These are phyloP conservation scores for Thyatira batis DNA, from an alignment of 2,888 invertebrate genomes.

Conservation along the genomic window DNA sequence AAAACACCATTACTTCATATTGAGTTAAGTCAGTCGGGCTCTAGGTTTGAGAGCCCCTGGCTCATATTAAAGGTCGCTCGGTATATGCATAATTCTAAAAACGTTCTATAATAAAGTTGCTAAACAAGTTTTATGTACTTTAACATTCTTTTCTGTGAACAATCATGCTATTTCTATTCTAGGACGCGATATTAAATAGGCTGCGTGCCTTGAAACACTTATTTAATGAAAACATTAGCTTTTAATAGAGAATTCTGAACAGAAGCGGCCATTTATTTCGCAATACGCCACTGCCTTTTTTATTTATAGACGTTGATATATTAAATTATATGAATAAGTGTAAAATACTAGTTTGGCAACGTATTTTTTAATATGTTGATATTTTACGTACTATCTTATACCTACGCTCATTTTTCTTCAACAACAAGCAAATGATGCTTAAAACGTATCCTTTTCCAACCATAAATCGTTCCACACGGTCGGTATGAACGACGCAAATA, in stretches of 20 bases:
- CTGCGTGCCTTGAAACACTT: constrained; percentile 20
- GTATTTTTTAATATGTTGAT: neutral
- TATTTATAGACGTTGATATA: neutral
- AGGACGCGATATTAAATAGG: constrained; percentile 14
- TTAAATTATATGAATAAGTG: neutral
- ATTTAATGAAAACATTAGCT: constrained; percentile 7
- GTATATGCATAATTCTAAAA: neutral
- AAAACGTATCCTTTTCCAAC: neutral
- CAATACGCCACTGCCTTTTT: neutral
- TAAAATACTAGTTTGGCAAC: neutral
- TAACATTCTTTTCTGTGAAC: neutral
- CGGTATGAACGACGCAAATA: neutral
- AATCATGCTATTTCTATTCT: constrained; percentile 16
- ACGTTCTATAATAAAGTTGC: neutral
- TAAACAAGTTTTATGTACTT: neutral
- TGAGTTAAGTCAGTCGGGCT: no score
- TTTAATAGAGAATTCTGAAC: neutral
- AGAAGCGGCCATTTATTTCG: neutral
- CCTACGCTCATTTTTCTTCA: no score
- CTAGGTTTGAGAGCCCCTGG: no score
- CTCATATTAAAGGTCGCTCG: neutral
- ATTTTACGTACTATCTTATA: no score
- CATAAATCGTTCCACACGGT: neutral
- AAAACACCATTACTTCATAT: no score
- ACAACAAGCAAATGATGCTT: neutral